Evolutionary conservation across 2,113 vertebrate species (phyloP).

Genomic region (Andinoacara biseriatus): DNA sequence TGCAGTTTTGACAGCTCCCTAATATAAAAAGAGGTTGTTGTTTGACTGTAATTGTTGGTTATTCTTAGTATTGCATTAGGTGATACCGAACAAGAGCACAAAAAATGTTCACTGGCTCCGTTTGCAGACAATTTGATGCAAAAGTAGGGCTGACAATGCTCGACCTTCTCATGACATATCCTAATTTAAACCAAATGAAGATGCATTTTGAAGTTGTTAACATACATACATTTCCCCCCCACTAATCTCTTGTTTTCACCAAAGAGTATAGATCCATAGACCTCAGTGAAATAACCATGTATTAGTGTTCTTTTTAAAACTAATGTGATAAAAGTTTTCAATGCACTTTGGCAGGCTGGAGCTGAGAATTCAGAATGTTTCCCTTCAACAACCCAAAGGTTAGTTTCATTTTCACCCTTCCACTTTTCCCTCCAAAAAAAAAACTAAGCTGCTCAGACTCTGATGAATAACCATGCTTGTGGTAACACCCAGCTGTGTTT

Average conservation of each 20-base stretch:
- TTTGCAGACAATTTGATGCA: background rate
- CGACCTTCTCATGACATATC: background rate
- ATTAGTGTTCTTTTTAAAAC: background rate
- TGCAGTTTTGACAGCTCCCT: constrained; percentile 20
- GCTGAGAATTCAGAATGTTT: constrained; percentile 1
- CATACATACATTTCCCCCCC: background rate
- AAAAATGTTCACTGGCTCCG: background rate
- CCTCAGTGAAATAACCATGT: background rate
- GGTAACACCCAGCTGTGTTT: background rate
- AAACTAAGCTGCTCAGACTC: constrained; percentile 11
- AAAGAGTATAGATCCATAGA: background rate
- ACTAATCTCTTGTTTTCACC: background rate
- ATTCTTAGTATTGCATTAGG: constrained; percentile 8
- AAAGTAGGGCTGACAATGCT: background rate
- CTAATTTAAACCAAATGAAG: background rate
- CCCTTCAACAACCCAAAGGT: background rate
- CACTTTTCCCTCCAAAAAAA: background rate
- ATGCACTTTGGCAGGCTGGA: background rate
- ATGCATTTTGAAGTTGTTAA: background rate
- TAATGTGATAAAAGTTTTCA: background rate
- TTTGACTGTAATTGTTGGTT: background rate
- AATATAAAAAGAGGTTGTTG: constrained; percentile 9
- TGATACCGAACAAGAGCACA: background rate
- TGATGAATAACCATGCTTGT: constrained; percentile 21
- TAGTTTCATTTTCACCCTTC: constrained; percentile 11